phyloP scores from a whole-genome alignment of 2,797 vertebrate genomes.

The Myotis planiceps region DNA sequence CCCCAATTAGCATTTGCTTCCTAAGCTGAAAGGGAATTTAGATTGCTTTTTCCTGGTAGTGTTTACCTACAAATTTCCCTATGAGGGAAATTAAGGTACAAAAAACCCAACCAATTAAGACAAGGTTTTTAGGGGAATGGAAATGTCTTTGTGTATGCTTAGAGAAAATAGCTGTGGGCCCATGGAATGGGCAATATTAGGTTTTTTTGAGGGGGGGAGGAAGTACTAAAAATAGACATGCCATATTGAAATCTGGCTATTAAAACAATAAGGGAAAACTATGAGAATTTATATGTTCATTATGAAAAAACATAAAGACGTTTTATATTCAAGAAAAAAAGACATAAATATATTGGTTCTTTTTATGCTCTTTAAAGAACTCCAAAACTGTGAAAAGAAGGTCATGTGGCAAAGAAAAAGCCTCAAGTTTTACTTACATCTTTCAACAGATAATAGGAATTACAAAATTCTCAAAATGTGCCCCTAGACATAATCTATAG shows the following conservation, averaged over 20 bases:
- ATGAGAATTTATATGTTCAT: not conserved
- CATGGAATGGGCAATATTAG: not conserved
- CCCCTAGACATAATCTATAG: not conserved
- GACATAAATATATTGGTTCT: not conserved
- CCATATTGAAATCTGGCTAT: not conserved
- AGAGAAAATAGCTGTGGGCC: not conserved
- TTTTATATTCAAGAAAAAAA: not conserved
- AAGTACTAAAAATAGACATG: not conserved
- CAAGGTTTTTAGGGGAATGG: not conserved
- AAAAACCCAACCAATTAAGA: not conserved
- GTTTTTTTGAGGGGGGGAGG: not conserved
- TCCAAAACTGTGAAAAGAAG: not conserved
- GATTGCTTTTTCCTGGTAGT: not conserved
- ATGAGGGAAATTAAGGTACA: too few species aligned
- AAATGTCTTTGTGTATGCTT: not conserved
- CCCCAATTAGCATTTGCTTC: not conserved
- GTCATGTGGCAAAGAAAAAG: conserved; percentile 14
- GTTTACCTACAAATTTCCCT: not conserved
- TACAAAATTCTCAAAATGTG: conserved; percentile 45
- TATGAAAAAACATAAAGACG: not conserved
- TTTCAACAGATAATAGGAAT: not conserved
- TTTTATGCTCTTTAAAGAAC: not conserved
- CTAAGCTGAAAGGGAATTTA: not conserved
- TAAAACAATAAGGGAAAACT: not conserved
- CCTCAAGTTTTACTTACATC: conserved; percentile 7